These are phyloP conservation scores for Schizopygopsis malacanthus DNA, from an alignment of 2,797 vertebrate genomes.

Conservation along the genomic window DNA sequence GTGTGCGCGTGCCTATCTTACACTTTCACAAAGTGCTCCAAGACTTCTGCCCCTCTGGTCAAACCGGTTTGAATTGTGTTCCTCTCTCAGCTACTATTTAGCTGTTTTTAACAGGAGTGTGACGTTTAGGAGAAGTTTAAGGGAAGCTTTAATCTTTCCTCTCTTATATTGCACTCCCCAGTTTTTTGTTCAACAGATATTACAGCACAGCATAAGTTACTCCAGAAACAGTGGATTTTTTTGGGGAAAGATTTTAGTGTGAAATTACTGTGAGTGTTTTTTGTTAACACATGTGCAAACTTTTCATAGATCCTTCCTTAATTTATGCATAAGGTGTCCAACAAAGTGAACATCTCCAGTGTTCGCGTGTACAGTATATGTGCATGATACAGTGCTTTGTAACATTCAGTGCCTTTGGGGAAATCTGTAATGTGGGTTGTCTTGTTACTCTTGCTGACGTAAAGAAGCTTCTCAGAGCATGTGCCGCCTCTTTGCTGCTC, in stretches of 20 bases:
- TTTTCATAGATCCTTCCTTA: not conserved
- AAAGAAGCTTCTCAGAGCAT: conserved; percentile 49
- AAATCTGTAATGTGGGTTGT: conserved; percentile 53
- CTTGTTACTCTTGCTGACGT: conserved; percentile 52
- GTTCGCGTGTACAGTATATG: conserved; percentile 14
- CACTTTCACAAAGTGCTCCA: conserved; percentile 53
- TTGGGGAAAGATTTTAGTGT: not conserved
- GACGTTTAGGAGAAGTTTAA: conserved; percentile 45
- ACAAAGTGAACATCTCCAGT: not conserved
- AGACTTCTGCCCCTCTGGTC: conserved; percentile 60
- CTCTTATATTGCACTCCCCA: not conserved
- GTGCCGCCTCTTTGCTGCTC: conserved; percentile 53
- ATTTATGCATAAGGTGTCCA: conserved; percentile 3
- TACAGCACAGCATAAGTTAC: not conserved
- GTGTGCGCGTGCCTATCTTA: conserved; percentile 36
- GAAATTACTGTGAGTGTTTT: no score
- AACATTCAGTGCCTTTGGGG: conserved; percentile 41
- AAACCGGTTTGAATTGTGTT: conserved; percentile 63
- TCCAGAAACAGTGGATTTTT: not conserved
- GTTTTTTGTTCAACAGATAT: not conserved
- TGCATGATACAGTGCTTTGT: conserved; percentile 35
- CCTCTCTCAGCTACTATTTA: conserved; percentile 56
- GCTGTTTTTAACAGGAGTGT: conserved; percentile 49
- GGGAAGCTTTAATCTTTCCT: conserved; percentile 34
- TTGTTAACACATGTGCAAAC: not conserved